Percentiles rank a stretch among this genome's conserved stretches.
These are phyloP conservation scores for Apodemus speciosus DNA, from an alignment of 2,113 vertebrate genomes.

Conservation along the genomic window DNA sequence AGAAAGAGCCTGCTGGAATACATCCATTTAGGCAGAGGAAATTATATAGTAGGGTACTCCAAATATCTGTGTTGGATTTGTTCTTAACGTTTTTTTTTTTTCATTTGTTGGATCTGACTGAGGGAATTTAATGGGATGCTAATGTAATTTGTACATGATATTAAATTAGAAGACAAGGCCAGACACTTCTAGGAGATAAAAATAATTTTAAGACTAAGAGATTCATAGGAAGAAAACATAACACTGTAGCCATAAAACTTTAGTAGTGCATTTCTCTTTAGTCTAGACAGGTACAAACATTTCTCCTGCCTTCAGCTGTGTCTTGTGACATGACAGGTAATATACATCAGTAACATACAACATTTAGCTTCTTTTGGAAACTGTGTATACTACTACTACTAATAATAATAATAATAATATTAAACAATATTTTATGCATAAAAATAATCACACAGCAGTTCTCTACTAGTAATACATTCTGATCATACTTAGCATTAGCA, in stretches of 20 bases:
- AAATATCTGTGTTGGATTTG: slow-evolving; percentile 60
- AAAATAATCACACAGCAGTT: neutral
- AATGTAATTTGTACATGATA: slow-evolving; percentile 65
- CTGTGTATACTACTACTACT: neutral
- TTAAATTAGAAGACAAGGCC: slow-evolving; percentile 63
- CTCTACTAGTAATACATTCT: neutral
- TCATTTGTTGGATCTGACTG: slow-evolving; percentile 60
- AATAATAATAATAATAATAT: neutral
- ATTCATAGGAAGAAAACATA: slow-evolving; percentile 48
- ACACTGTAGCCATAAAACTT: slow-evolving; percentile 40
- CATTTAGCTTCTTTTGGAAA: neutral
- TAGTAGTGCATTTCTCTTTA: slow-evolving; percentile 37
- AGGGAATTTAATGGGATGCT: slow-evolving; percentile 64
- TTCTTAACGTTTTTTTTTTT: slow-evolving; percentile 56
- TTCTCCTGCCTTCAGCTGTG: neutral
- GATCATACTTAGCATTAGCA: neutral
- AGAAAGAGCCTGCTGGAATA: slow-evolving; percentile 54
- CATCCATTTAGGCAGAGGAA: slow-evolving; percentile 54
- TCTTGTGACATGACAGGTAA: neutral
- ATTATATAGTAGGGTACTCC: slow-evolving; percentile 61
- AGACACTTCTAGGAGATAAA: slow-evolving; percentile 57
- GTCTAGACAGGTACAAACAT: neutral
- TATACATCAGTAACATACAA: neutral
- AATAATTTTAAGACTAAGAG: slow-evolving; percentile 50
- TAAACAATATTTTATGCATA: neutral